These are phyloP conservation scores for Drosophila ogumai DNA, from an alignment of 1,140 invertebrate species.

Conservation along the genomic window DNA sequence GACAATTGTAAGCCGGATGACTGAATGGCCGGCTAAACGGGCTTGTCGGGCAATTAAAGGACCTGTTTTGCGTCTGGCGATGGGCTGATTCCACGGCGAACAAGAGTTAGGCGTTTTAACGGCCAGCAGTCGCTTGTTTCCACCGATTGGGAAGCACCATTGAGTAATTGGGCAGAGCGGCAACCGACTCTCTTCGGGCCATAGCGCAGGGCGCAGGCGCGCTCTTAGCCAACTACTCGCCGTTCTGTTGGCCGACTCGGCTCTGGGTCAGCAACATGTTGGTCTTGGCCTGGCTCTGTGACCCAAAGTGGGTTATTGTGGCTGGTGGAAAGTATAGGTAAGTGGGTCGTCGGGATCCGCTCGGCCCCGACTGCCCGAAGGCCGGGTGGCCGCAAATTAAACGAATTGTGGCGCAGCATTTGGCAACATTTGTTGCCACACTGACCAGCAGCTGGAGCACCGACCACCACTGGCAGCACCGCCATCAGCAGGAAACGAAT, in stretches of 20 bases:
- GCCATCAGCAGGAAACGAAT: slow-evolving; percentile 38
- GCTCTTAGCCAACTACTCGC: slow-evolving; percentile 16
- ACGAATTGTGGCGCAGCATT: slow-evolving; percentile 67
- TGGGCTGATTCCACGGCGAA: slow-evolving; percentile 55
- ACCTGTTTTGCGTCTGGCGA: slow-evolving; percentile 46
- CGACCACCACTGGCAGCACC: slow-evolving; percentile 6
- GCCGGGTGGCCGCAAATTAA: slow-evolving; percentile 70
- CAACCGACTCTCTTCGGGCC: slow-evolving; percentile 17
- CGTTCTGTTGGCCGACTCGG: neutral
- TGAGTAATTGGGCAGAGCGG: slow-evolving; percentile 50
- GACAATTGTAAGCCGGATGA: slow-evolving; percentile 38
- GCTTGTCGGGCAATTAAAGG: slow-evolving; percentile 56
- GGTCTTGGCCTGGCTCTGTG: slow-evolving; percentile 26
- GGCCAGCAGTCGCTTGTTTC: slow-evolving; percentile 52
- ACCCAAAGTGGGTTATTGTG: slow-evolving; percentile 66
- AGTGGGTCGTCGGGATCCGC: slow-evolving; percentile 50
- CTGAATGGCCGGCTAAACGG: slow-evolving; percentile 35
- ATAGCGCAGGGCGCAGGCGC: slow-evolving; percentile 46
- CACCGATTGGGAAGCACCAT: slow-evolving; percentile 54
- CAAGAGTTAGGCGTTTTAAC: slow-evolving; percentile 77
- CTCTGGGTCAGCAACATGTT: slow-evolving; percentile 80
- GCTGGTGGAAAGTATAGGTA: slow-evolving; percentile 45
- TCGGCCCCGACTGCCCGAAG: slow-evolving; percentile 13
- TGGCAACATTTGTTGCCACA: slow-evolving; percentile 78
- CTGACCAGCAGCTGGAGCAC: slow-evolving; percentile 24